Base-by-base conservation (phyloP, 1,140 invertebrate species). In the Drosophila asahinai region DNA sequence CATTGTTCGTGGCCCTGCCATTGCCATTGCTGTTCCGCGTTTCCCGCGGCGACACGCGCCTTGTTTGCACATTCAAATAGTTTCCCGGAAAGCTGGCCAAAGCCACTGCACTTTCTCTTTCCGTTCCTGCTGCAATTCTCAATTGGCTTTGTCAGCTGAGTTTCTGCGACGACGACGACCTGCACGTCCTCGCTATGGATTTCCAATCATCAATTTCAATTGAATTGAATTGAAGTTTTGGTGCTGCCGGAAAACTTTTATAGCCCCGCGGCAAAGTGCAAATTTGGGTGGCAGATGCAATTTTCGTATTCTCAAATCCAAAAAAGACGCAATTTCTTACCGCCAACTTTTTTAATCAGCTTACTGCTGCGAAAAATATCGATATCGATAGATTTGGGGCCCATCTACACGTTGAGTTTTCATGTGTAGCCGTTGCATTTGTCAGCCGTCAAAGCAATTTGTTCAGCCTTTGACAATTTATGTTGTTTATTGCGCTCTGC, bases 121-220 rank as follows among this genome's bases (percentile, higher is more conserved):
- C 40, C 43, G 38, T 51, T 73, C 49, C 33, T 36, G 33, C 33
- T 36, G 42, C 62, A 47, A 40, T 67, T 77, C 60, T 49, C 57
- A 67, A 49, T 48, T 60, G 64, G 52, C 33, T 8, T 38, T 68
- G 65, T 40, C 45, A 68, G 45, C 38, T 43, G n/a, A 65, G 52
- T 49, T 45, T 19, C n/a, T 22, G 45, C 19, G 14, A 22, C 4
- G 11, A 38, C 14, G 33, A 55, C 33, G 36, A 49, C 47, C 58
- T 45, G 55, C 70, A 73, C 42, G 61, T 66, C 57, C 22, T 47
- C 30, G 42, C 30, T 54, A 52, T 52, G 71, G 78, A 71, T 70
- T 86, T 67, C 38, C 82, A 78, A 86, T 84, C 82, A 71, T 84
- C 78, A 86, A 84, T 84, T 86, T 86, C 74, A 76, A 82, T 86